These are phyloP conservation scores for Tapera naevia DNA, from an alignment of 2,797 vertebrate species.

Conservation along the genomic window DNA sequence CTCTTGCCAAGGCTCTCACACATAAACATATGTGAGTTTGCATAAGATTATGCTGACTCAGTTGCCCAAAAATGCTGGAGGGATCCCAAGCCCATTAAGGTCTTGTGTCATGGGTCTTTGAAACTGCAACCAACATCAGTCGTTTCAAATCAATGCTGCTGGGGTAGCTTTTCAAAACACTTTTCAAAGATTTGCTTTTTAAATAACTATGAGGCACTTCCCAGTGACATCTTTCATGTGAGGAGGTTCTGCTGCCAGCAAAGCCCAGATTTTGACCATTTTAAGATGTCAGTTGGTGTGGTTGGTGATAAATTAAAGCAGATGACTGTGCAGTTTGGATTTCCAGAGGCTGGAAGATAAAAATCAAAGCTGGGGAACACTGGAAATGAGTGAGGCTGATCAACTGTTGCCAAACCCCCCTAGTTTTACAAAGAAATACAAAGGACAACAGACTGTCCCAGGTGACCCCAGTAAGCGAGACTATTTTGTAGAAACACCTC, in stretches of 20 bases:
- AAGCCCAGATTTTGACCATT: neutral
- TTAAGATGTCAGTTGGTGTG: neutral
- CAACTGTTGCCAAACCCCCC: neutral
- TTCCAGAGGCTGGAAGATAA: neutral
- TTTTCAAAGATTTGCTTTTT: neutral
- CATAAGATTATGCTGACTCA: neutral
- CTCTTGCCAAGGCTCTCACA: neutral
- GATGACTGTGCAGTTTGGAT: neutral
- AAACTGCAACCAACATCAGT: neutral
- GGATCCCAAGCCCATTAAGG: neutral
- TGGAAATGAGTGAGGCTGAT: neutral
- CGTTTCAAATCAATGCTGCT: neutral
- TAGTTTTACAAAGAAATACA: neutral
- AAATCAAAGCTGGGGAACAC: neutral
- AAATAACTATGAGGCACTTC: neutral
- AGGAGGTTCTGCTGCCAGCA: neutral
- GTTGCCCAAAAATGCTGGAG: constrained; percentile 25
- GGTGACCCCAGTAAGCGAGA: neutral
- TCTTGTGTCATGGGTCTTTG: neutral
- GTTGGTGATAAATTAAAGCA: neutral
- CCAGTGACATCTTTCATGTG: neutral
- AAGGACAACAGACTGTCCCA: neutral
- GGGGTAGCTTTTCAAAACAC: neutral
- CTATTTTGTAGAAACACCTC: neutral
- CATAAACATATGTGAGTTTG: neutral